Evolutionary conservation across 2,888 invertebrate species (phyloP).

Genomic region (Hedya salicella): DNA sequence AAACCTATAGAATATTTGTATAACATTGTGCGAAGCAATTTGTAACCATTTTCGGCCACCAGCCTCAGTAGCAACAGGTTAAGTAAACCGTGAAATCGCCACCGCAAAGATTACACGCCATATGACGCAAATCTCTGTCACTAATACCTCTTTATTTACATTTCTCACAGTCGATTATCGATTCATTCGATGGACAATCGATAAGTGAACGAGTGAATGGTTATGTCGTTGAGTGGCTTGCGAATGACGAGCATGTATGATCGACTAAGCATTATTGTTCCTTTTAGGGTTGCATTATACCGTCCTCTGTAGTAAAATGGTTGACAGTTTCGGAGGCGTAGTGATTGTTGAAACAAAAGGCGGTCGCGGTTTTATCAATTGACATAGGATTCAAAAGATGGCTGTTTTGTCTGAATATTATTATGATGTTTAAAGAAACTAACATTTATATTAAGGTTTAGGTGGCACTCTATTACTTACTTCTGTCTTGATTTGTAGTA

Average conservation of each 20-base stretch:
- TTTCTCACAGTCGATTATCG: constrained; percentile 61
- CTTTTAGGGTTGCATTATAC: constrained; percentile 47
- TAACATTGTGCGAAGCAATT: constrained; percentile 12
- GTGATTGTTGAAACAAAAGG: constrained; percentile 1
- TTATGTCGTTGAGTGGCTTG: constrained; percentile 60
- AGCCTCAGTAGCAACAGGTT: constrained; percentile 31
- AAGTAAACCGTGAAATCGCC: constrained; percentile 44
- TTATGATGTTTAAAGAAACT: too few species aligned
- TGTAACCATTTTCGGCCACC: constrained; percentile 22
- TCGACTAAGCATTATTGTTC: constrained; percentile 43
- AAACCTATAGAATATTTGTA: constrained; percentile 10
- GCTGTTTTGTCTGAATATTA: neutral
- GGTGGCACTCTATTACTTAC: too few species aligned
- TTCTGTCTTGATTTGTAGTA: too few species aligned
- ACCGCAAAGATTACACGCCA: constrained; percentile 45
- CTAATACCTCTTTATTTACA: constrained; percentile 57
- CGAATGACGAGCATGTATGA: constrained; percentile 51
- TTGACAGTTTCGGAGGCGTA: constrained; percentile 35
- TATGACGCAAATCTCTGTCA: constrained; percentile 54
- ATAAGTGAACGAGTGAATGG: constrained; percentile 47
- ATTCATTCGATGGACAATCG: constrained; percentile 51
- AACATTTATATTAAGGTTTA: too few species aligned
- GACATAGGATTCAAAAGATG: neutral
- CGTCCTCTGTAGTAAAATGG: constrained; percentile 42
- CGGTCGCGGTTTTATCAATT: neutral